Evolutionary conservation across 2,888 invertebrate genomes (phyloP), one percentile per base, ranked within the genome.

Genomic region (Sphaerophoria taeniata): DNA sequence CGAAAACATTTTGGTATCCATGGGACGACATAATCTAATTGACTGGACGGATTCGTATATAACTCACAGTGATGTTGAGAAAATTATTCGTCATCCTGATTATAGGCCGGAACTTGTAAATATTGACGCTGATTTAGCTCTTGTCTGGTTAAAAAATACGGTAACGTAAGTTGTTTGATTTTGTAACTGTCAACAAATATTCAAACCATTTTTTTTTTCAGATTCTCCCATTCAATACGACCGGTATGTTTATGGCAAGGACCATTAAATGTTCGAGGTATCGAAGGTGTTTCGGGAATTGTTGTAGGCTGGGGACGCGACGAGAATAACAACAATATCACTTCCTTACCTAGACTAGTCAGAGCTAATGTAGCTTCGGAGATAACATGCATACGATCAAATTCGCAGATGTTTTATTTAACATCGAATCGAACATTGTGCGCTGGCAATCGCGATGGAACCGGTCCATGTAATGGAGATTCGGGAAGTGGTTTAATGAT

Each of bases 401-500:
- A 87, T 65, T 39, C 55, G 14, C 84, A 1, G 61, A 89, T 4
- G 76, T 75, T 6, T 87, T 90, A n/a, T 89, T 89, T 33, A 33
- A 63, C 63, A 5, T 63, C 63, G 14, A 63, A 47, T 4, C 47
- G 63, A 0, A 63, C 63, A 4, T 82, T 91, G 33, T 91, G 91
- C 67, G 91, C 90, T 2, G 91, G 91, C 1, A 88, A 89, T 43
- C 76, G 84, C 9, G 89, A 91, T 72, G 94, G 89, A 0, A 87
- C 87, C 0, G 91, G 90, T 1, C 90, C 90, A 0, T 91, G 91
- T 39, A 61, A 88, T 11, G 91, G 90, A 0, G 95, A 94, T 89
- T 96, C 94, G 39, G 96, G 96, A 7, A 88, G 89, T 0, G 93
- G 93, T 2, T 90, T 94, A 47, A 91, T 93, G 75, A 89, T 94